A percentile compares a stretch with the other conserved stretches of the same genome.
Conservation (phyloP, 2,113 vertebrate genomes). For the Corynorhinus townsendii region DNA sequence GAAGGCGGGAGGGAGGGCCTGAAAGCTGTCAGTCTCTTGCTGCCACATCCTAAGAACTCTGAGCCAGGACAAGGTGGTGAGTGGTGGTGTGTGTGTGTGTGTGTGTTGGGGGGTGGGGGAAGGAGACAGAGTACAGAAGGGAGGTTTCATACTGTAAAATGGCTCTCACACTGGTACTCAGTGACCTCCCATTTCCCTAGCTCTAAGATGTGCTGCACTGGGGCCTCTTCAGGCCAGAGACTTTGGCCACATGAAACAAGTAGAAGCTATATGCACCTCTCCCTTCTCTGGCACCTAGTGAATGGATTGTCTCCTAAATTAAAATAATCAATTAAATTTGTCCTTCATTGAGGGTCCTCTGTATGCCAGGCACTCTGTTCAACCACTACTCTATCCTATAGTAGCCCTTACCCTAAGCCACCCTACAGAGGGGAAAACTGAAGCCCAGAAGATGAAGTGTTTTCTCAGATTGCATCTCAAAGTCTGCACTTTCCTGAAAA, state of each 20-base stretch:
- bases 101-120: background rate
- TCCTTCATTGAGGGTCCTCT: background rate
- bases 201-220: background rate
- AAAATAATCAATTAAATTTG: background rate
- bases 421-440: background rate
- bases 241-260: background rate
- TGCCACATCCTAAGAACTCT: background rate
- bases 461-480: background rate
- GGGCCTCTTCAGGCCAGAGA: background rate
- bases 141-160: background rate
- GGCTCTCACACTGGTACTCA: fast-evolving
- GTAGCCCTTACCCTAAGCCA: background rate
- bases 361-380: background rate
- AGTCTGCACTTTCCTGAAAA: background rate
- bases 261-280: background rate
- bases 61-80: background rate
- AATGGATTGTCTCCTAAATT: background rate
- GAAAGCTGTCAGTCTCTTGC: background rate
- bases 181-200: background rate
- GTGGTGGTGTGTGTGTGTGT: no score
- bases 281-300: background rate
- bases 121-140: background rate
- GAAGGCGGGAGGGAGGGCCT: background rate
- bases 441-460: background rate
- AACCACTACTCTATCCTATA: background rate